Evolutionary conservation across 2,113 vertebrate species (phyloP).

Genomic region (Ginglymostoma cirratum): DNA sequence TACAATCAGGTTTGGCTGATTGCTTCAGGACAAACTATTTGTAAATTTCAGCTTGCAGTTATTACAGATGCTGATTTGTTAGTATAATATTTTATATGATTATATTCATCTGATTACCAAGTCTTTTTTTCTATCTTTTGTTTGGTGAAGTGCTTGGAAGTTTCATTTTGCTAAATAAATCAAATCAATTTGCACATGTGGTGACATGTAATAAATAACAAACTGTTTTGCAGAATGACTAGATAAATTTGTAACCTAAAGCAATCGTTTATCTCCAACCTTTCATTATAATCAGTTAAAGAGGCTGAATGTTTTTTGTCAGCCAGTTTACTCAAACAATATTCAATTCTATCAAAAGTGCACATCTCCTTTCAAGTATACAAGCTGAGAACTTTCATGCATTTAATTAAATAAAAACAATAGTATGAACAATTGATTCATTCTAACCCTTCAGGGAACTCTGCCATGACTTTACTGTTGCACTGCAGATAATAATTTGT

Average conservation of each 20-base stretch:
- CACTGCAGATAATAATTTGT: not conserved
- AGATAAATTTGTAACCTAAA: conserved; percentile 77
- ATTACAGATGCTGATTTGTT: conserved; percentile 14
- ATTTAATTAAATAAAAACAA: conserved; percentile 38
- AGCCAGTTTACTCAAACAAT: conserved; percentile 53
- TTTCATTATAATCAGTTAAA: conserved; percentile 69
- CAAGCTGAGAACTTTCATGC: conserved; percentile 39
- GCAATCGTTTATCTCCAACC: conserved; percentile 70
- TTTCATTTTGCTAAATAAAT: conserved; percentile 32
- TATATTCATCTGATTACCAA: conserved; percentile 24
- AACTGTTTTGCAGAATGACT: conserved; percentile 60
- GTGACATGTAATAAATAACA: conserved; percentile 87
- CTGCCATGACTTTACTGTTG: not conserved
- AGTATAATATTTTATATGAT: conserved; percentile 33
- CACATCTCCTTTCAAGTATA: conserved; percentile 37
- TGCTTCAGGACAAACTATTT: conserved; percentile 22
- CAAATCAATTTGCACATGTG: conserved; percentile 45
- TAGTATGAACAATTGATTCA: conserved; percentile 5
- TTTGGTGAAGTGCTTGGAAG: conserved; percentile 32
- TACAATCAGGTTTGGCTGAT: conserved; percentile 25
- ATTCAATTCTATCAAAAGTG: conserved; percentile 45
- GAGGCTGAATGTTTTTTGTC: conserved; percentile 56
- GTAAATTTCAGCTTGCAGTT: conserved; percentile 12
- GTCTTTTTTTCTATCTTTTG: not conserved
- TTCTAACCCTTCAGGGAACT: not conserved